Conservation (phyloP, 2,888 invertebrate species). For the Pomacea canaliculata region DNA sequence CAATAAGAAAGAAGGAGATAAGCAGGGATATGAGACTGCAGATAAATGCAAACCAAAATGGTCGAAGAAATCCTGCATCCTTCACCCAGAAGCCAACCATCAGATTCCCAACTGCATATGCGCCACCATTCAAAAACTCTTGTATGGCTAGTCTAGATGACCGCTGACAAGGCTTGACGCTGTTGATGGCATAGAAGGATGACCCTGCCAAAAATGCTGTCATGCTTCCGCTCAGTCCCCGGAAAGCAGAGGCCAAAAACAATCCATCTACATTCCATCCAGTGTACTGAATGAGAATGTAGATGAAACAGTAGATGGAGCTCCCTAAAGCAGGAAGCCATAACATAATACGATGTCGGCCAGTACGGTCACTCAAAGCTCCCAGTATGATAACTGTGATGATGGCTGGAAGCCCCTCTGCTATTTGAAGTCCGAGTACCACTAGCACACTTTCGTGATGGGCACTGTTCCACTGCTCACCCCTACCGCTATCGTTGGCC, state of each 20-base stretch:
- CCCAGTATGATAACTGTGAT: slow-evolving; percentile 65
- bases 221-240: slow-evolving; percentile 63
- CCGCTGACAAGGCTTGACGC: slow-evolving; percentile 52
- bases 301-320: slow-evolving; percentile 59
- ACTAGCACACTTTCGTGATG: slow-evolving; percentile 57
- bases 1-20: slow-evolving; percentile 61
- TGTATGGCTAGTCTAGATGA: slow-evolving; percentile 58
- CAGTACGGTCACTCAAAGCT: slow-evolving; percentile 65
- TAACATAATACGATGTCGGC: slow-evolving; percentile 62
- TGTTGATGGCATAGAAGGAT: slow-evolving; percentile 61
- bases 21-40: slow-evolving; percentile 59
- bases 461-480: slow-evolving; percentile 42
- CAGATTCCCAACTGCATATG: slow-evolving; percentile 61
- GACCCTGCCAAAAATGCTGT: slow-evolving; percentile 60
- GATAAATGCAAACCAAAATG: slow-evolving; percentile 65
- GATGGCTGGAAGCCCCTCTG: slow-evolving; percentile 65
- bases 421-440: slow-evolving; percentile 62
- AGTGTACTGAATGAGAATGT: slow-evolving; percentile 58
- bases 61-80: slow-evolving; percentile 59
- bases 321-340: slow-evolving; percentile 66
- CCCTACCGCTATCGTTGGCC: slow-evolving; percentile 26
- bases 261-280: slow-evolving; percentile 61
- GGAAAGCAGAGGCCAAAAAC: slow-evolving; percentile 62
- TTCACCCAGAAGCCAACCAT: slow-evolving; percentile 65
- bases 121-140: slow-evolving; percentile 61